Evolutionary conservation across 53 echinoderm and acorn worm genomes (phyloP).

Genomic region (Crossaster papposus): DNA sequence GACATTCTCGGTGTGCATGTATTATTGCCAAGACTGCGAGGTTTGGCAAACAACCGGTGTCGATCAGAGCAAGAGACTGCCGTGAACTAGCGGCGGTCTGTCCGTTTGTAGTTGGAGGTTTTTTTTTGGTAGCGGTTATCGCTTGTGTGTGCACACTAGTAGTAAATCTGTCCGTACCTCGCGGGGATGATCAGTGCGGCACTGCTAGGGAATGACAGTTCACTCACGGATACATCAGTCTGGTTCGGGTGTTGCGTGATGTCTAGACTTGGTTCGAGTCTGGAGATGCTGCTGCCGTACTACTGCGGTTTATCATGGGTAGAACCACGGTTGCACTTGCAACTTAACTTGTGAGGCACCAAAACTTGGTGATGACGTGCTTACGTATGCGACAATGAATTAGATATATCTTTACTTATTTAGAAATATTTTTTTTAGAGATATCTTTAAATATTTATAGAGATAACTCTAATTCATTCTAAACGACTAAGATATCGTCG

Average conservation of each 20-base stretch:
- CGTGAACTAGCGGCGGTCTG: conserved; percentile 8
- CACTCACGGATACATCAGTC: conserved; percentile 27
- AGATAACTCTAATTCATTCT: no score
- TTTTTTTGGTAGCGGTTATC: neutral
- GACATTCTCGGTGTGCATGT: conserved; percentile 30
- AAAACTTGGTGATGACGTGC: no score
- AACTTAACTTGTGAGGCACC: no score
- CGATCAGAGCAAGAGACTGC: neutral
- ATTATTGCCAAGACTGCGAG: conserved; percentile 7
- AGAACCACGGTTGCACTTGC: no score
- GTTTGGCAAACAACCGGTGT: conserved; percentile 2
- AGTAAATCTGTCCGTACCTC: conserved; percentile 48
- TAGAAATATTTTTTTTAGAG: no score
- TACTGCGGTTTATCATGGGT: neutral
- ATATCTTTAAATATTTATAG: no score
- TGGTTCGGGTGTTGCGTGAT: conserved; percentile 30
- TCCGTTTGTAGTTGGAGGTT: conserved; percentile 17
- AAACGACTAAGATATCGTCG: no score
- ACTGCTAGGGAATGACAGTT: conserved; percentile 29
- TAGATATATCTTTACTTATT: no score
- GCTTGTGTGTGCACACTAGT: conserved; percentile 13
- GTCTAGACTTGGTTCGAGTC: neutral
- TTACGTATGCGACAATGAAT: no score
- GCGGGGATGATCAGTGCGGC: conserved; percentile 10
- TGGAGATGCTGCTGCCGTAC: neutral